Percentiles rank a stretch among this genome's conserved stretches.
Evolutionary conservation across 2,113 vertebrate species (phyloP).

Genomic region (Conger conger): DNA sequence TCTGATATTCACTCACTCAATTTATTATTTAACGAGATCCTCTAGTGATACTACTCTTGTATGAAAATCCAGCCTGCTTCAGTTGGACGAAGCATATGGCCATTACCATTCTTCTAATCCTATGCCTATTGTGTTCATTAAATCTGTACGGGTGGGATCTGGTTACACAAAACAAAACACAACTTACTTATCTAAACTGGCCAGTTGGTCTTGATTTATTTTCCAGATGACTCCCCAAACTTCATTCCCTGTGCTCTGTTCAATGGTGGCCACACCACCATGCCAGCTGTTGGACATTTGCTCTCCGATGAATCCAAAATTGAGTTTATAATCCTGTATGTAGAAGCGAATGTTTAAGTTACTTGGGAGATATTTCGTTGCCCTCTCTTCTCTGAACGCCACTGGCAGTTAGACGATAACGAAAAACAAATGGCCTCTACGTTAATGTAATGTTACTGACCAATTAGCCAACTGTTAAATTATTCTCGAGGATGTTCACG

Average conservation of each 20-base stretch:
- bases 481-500: no score
- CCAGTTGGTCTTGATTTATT: conserved; percentile 72
- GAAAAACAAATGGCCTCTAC: neutral
- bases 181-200: conserved; percentile 76
- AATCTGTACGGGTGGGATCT: no score
- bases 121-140: no score
- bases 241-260: conserved; percentile 75
- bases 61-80: no score
- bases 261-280: conserved; percentile 85
- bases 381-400: neutral
- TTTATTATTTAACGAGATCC: no score
- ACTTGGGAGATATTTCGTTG: neutral
- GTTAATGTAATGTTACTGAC: neutral
- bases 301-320: conserved; percentile 68
- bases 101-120: no score
- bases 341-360: neutral
- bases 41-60: no score
- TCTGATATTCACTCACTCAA: no score
- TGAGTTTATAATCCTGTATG: conserved; percentile 78
- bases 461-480: no score
- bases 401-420: neutral
- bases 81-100: no score
- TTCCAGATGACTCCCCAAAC: conserved; percentile 94
- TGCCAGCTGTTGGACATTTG: conserved; percentile 69
- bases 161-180: neutral